These are phyloP conservation scores for Rhinophrynus dorsalis DNA, from an alignment of 2,797 vertebrate genomes.

Conservation along the genomic window DNA sequence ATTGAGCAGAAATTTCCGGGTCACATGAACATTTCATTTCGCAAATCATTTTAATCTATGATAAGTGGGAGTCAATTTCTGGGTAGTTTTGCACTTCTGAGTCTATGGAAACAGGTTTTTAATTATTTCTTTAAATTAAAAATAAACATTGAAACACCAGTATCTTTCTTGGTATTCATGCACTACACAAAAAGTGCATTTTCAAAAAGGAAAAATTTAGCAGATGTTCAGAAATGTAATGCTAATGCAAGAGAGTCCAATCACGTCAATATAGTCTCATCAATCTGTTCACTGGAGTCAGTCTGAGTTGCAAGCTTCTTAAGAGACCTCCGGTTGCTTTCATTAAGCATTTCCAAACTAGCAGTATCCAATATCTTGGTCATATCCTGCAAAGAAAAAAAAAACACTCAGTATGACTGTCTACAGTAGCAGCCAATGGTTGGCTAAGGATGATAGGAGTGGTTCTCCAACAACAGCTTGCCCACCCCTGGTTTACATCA, in stretches of 20 bases:
- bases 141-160: slow-evolving; percentile 66
- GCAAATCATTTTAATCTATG: not conserved
- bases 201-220: slow-evolving; percentile 77
- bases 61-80: too few relatives aligned
- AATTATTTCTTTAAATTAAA: slow-evolving; percentile 37
- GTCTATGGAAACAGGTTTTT: not conserved
- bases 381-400: slow-evolving; percentile 69
- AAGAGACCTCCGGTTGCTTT: slow-evolving; percentile 87
- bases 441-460: too few relatives aligned
- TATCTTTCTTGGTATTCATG: slow-evolving; percentile 55
- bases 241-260: slow-evolving; percentile 48
- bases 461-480: too few relatives aligned
- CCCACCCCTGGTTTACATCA: too few relatives aligned
- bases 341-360: slow-evolving; percentile 88
- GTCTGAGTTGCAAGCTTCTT: slow-evolving; percentile 86
- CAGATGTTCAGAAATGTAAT: slow-evolving; percentile 56
- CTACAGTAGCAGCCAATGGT: too few relatives aligned
- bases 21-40: not conserved
- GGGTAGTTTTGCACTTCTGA: too few relatives aligned
- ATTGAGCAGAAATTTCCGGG: too few relatives aligned
- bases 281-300: slow-evolving; percentile 91
- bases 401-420: not conserved
- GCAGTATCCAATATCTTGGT: slow-evolving; percentile 88
- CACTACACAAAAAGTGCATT: slow-evolving; percentile 68
- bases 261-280: slow-evolving; percentile 97